Base-by-base conservation (phyloP, 2,888 invertebrate genomes). In the Perizoma affinitatum region DNA sequence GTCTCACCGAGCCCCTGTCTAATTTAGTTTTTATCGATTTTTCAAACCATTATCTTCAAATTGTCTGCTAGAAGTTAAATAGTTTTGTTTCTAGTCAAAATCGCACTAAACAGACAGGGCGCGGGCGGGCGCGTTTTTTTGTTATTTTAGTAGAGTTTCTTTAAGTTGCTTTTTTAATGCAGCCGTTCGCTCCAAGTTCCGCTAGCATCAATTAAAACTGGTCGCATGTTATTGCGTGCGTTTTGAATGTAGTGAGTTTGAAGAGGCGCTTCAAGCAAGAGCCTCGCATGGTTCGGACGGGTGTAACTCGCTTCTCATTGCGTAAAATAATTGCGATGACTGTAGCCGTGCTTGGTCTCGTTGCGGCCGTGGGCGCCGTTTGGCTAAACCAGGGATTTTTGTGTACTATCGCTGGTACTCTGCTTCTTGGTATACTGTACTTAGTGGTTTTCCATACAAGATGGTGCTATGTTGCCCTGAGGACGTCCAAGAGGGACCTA, bases 401-500 rank as follows among this genome's bases (percentile, higher is more conserved):
- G 73, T 95, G 93, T 76, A 94, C 96, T 57, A 72, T 95, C 36
- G 93, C 94, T 70, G 89, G 95, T 58, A 80, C 94, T 58, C 78
- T 95, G 65, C 93, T 94, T 52, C 93, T 95, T 58, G 68, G 93
- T 66, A 89, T 94, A 61, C 93, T 95, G 35, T 95, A 95, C 76
- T 83, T 95, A 58, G 84, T 95, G 57, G 92, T 95, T 47, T 95
- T 95, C 54, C 95, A 96, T 67, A 94, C 95, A 82, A 93, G 94
- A 79, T 97, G 96, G 96, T 94, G 95, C 75, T 96, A 96, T 78
- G 94, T 97, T 59, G 96, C 96, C n/a, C 71, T 94, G 42, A 94
- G 87, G 77, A 97, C 97, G 0, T 86, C 93, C 2, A 96, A 95
- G 5, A 93, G 97, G 66, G 97, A 97, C 88, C 54, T 95, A 53